Conservation (phyloP, 2,888 invertebrate species). For the Troides oblongomaculatus region DNA sequence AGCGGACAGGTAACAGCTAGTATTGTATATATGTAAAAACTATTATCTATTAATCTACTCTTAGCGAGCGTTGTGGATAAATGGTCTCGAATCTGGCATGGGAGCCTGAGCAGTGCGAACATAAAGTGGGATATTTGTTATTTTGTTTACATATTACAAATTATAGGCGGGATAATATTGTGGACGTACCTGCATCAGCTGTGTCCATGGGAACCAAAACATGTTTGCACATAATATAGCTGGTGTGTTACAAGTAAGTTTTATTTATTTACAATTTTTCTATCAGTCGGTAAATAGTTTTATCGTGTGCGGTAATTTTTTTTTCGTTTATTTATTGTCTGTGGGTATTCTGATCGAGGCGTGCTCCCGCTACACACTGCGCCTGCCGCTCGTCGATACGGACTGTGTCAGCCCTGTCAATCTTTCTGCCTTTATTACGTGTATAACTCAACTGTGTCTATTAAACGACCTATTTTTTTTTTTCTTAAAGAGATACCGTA, state of each 20-base stretch:
- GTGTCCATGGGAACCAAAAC: conserved; percentile 59
- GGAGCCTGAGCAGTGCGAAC: not conserved
- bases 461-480: not conserved
- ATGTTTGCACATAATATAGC: conserved; percentile 60
- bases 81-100: too few species aligned
- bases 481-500: too few species aligned
- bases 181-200: conserved; percentile 55
- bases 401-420: conserved; percentile 26
- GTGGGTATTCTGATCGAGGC: conserved; percentile 5
- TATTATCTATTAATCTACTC: too few species aligned
- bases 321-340: not conserved
- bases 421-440: conserved; percentile 25
- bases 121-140: not conserved
- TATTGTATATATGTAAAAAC: too few species aligned
- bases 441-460: conserved; percentile 1
- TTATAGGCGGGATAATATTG: conserved; percentile 2
- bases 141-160: too few species aligned
- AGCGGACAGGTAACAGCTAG: too few species aligned
- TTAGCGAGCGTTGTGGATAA: too few species aligned
- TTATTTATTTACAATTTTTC: not conserved
- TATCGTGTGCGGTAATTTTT: not conserved
- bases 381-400: conserved; percentile 10
- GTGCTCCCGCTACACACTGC: conserved; percentile 25
- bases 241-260: not conserved
- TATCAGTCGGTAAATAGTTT: not conserved